phyloP scores from a whole-genome alignment of 2,113 vertebrate species.

The Dasyornis broadbenti region DNA sequence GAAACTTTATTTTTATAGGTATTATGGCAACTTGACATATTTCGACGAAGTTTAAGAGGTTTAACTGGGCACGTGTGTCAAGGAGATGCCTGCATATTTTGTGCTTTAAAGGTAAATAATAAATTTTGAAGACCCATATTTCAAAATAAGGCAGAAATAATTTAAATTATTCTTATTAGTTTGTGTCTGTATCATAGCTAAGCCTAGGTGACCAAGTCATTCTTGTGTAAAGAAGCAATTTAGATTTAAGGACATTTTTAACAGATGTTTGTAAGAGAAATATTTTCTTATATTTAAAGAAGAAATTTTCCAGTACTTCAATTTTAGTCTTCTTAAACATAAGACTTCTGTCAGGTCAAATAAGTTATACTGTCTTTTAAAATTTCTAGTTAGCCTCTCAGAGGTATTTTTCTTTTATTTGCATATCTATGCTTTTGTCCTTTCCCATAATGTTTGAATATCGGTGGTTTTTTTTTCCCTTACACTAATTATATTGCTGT shows the following conservation, averaged over 20 bases:
- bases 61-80: constrained; percentile 91
- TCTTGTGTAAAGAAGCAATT: background rate
- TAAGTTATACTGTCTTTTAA: background rate
- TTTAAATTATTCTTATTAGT: background rate
- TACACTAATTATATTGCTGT: background rate
- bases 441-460: background rate
- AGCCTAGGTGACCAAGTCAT: background rate
- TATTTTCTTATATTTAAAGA: background rate
- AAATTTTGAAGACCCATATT: background rate
- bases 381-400: background rate
- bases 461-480: background rate
- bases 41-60: constrained; percentile 90
- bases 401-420: background rate
- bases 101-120: constrained; percentile 91
- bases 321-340: background rate
- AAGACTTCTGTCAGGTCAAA: background rate
- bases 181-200: accelerated
- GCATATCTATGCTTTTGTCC: background rate
- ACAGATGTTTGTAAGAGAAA: background rate
- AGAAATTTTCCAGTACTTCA: background rate
- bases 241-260: background rate
- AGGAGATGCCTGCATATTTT: constrained; percentile 96
- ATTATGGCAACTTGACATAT: constrained; percentile 97
- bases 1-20: constrained; percentile 74
- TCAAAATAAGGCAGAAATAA: background rate